Conservation (phyloP, 2,113 vertebrate species). For the Pluvianellus socialis region DNA sequence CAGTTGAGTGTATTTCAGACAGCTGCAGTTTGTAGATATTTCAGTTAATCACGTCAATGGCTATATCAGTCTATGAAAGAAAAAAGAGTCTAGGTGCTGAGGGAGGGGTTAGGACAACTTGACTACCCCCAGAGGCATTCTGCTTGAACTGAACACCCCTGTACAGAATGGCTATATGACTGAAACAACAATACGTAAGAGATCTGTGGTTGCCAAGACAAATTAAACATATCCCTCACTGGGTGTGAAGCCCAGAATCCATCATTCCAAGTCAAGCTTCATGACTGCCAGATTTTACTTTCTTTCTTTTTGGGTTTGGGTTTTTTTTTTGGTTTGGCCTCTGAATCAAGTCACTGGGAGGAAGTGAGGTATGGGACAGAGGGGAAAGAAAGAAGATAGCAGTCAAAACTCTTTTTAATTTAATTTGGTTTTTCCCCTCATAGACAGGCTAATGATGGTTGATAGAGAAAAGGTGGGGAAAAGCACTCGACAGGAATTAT, state of each 20-base stretch:
- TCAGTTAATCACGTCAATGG: background rate
- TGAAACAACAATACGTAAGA: rapidly evolving
- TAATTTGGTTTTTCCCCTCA: background rate
- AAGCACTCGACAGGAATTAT: background rate
- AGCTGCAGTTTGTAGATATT: background rate
- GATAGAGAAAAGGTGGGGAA: background rate
- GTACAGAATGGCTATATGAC: background rate
- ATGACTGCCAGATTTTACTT: background rate
- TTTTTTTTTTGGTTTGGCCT: no score
- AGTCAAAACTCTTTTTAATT: background rate
- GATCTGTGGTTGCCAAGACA: background rate
- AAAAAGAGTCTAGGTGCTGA: background rate
- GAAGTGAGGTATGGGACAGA: background rate
- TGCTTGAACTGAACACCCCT: background rate
- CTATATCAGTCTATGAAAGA: background rate
- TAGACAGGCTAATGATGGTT: background rate
- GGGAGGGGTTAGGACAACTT: background rate
- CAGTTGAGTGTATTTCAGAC: background rate
- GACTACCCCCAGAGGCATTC: background rate
- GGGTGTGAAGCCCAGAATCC: background rate
- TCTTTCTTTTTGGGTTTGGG: no score
- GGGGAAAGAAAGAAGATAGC: background rate
- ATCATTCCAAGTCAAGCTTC: background rate
- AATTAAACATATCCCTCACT: background rate
- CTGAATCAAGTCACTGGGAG: background rate